Evolutionary conservation across 2,888 invertebrate genomes (phyloP).

Genomic region (Heliconius hortense): DNA sequence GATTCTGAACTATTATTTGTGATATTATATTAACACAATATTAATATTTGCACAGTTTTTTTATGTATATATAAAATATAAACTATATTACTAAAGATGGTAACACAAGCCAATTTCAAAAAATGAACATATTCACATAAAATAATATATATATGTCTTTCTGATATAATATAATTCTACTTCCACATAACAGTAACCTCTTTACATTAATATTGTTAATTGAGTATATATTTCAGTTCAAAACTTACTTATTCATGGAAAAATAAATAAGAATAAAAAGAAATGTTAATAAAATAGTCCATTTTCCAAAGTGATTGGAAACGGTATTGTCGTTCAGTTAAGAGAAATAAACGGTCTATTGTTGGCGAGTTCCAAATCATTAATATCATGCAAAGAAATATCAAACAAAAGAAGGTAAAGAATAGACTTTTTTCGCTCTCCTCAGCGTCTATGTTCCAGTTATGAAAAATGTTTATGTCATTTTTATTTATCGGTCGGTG

Average conservation of each 20-base stretch:
- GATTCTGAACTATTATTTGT: not conserved
- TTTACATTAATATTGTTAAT: not conserved
- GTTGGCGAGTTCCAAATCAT: slow-evolving; percentile 57
- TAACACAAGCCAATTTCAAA: too few species aligned
- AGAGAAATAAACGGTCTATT: slow-evolving; percentile 59
- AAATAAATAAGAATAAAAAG: slow-evolving; percentile 26
- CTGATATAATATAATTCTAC: too few species aligned
- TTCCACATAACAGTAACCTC: not conserved
- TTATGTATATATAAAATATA: too few species aligned
- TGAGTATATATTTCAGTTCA: not conserved
- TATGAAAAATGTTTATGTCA: slow-evolving; percentile 42
- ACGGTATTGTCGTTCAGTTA: slow-evolving; percentile 52
- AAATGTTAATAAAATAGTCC: slow-evolving; percentile 28
- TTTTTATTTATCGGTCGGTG: slow-evolving; percentile 38
- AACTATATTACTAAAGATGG: too few species aligned
- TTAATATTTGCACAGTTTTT: too few species aligned
- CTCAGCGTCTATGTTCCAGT: slow-evolving; percentile 37
- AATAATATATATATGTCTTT: too few species aligned
- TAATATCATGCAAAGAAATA: slow-evolving; percentile 55
- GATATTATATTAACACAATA: too few species aligned
- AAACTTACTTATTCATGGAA: slow-evolving; percentile 12
- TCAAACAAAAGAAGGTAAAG: slow-evolving; percentile 48
- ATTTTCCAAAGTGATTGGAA: slow-evolving; percentile 41
- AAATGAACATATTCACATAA: too few species aligned
- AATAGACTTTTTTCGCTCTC: slow-evolving; percentile 46